Evolutionary conservation across 2,113 vertebrate genomes (phyloP), one percentile per base, ranked within the genome.

Genomic region (Tychaedon coryphoeus): DNA sequence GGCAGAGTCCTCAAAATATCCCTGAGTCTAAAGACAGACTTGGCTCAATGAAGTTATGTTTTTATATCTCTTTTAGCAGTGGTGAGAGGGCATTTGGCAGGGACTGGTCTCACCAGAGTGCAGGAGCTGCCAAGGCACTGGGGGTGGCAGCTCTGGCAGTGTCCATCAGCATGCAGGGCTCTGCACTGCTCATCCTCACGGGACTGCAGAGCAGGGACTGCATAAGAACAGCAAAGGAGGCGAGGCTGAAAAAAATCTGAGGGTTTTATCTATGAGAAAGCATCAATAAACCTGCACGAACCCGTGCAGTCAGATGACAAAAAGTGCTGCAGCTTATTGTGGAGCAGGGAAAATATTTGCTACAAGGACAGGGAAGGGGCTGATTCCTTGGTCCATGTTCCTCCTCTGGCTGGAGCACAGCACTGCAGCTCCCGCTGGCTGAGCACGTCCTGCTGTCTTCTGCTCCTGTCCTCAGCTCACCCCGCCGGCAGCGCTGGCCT

Each of bases 391-490:
- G 88, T 77, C 58, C 79, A 18, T 64, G 85, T 70, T 96, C 94
- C 95, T 93, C 94, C 93, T 92, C 93, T 92, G 96, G 94, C 82
- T 61, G 93, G 79, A 92, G 67, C 26, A 16, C 92, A 88, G 94
- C 95, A 97, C 5, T 97, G 95, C 96, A 96, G 95, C 86, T 80
- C 76, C 26, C 9, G 22, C 45, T 58, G 26, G 86, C 78, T 62
- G 82, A 80, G 88, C 94, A 96, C 92, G 93, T 95, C 94, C 71
- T 17, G 62, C 90, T 43, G 76, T 25, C 82, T 92, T 54, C 57
- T 72, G 61, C 87, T 77, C 51, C 70, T 81, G 95, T 96, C 96
- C 96, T 93, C 88, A 70, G 86, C 82, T 96, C 11, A 97, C 96
- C 95, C 82, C 3, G 6, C 78, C 25, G 4, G 70, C 65, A 60